These are phyloP conservation scores for Triplophysa rosa DNA, from an alignment of 2,113 vertebrate genomes.

Conservation along the genomic window DNA sequence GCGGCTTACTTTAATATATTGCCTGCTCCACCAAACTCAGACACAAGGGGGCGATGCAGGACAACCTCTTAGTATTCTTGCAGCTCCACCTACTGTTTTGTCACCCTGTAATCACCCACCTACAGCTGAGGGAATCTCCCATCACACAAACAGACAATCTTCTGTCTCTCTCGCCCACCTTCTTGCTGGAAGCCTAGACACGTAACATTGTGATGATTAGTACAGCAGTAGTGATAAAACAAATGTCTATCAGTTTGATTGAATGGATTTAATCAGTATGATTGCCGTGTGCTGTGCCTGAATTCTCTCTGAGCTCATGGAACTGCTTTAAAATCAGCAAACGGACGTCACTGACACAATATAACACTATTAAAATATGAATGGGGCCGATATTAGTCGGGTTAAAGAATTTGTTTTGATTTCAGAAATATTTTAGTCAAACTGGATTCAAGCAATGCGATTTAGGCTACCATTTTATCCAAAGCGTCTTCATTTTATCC, in stretches of 20 bases:
- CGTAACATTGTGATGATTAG: conserved; percentile 45
- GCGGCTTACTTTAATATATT: not conserved
- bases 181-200: conserved; percentile 23
- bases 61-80: not conserved
- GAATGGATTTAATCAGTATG: conserved; percentile 53
- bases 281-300: conserved; percentile 34
- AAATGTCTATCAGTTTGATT: conserved; percentile 48
- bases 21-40: not conserved
- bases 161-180: conserved; percentile 39
- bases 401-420: too few species aligned
- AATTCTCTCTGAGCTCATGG: not conserved
- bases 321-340: not conserved
- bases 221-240: conserved; percentile 38
- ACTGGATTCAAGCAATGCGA: too few species aligned
- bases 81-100: conserved; percentile 24
- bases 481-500: too few species aligned
- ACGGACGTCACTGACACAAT: not conserved
- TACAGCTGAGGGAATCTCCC: conserved; percentile 3
- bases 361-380: not conserved
- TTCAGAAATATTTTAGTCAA: too few species aligned
- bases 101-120: conserved; percentile 30
- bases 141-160: not conserved
- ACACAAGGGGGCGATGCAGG: conserved; percentile 22
- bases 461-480: too few species aligned
- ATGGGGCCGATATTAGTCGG: too few species aligned